Percentiles rank a stretch among this genome's conserved stretches.
These are phyloP conservation scores for Meta bourneti DNA, from an alignment of 2,888 invertebrate species.

Conservation along the genomic window DNA sequence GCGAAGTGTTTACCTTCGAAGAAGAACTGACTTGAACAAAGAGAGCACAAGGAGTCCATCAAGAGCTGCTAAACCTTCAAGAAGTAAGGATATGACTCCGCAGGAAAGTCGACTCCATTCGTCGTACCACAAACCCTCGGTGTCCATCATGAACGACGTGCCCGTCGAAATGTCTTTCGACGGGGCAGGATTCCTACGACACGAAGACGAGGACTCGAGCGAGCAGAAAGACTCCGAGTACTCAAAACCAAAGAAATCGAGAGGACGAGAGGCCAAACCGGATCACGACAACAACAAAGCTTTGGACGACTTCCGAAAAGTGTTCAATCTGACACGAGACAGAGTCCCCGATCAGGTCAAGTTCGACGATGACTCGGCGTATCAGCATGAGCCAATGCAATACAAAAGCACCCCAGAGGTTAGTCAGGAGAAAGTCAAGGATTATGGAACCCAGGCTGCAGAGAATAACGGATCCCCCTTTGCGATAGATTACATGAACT, in stretches of 20 bases:
- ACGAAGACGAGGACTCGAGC: slow-evolving; percentile 58
- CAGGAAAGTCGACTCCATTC: slow-evolving; percentile 49
- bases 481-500: slow-evolving; percentile 51
- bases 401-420: not conserved
- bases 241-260: not conserved
- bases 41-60: slow-evolving; percentile 4
- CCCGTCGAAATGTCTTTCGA: slow-evolving; percentile 71
- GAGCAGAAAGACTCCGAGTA: slow-evolving; percentile 5
- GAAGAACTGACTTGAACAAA: not conserved
- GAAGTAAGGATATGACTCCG: not conserved
- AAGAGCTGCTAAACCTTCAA: not conserved
- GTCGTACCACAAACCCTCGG: slow-evolving; percentile 63
- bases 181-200: slow-evolving; percentile 72
- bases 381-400: slow-evolving; percentile 2
- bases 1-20: slow-evolving; percentile 10
- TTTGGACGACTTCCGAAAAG: slow-evolving; percentile 55
- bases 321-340: slow-evolving; percentile 46
- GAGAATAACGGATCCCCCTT: slow-evolving; percentile 47
- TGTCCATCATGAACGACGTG: slow-evolving; percentile 66
- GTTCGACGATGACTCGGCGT: slow-evolving; percentile 58
- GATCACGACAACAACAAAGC: slow-evolving; percentile 32
- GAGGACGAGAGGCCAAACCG: slow-evolving; percentile 1
- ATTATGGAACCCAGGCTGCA: slow-evolving; percentile 54
- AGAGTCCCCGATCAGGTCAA: slow-evolving; percentile 16
- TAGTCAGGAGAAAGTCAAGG: slow-evolving; percentile 9